These are phyloP conservation scores for Leucoraja ocellata DNA, from an alignment of 2,797 vertebrate genomes.

Conservation along the genomic window DNA sequence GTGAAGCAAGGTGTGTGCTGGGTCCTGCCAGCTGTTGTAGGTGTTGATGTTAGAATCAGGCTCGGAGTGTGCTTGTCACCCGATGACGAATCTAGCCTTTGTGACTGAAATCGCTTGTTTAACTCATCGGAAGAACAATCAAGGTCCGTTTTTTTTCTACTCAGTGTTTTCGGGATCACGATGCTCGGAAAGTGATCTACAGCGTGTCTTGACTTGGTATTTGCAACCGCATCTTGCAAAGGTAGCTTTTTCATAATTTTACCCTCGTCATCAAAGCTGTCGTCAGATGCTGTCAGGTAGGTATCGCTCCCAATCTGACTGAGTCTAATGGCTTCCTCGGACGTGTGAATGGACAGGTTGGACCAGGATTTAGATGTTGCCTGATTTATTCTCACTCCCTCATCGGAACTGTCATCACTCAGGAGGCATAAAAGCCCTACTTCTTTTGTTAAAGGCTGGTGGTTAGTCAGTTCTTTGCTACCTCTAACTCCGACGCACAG, in stretches of 20 bases:
- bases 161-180: constrained; percentile 51
- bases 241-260: constrained; percentile 55
- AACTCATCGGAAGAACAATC: constrained; percentile 79
- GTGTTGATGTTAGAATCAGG: constrained; percentile 66
- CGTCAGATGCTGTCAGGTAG: constrained; percentile 82
- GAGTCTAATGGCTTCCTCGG: constrained; percentile 64
- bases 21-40: constrained; percentile 55
- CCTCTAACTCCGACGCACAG: constrained; percentile 46
- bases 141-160: constrained; percentile 53
- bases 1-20: constrained; percentile 36
- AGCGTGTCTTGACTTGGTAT: neutral
- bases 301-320: constrained; percentile 72
- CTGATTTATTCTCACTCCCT: constrained; percentile 54
- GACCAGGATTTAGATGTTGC: constrained; percentile 59
- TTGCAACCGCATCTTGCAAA: neutral
- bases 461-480: constrained; percentile 47
- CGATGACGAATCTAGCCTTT: constrained; percentile 78
- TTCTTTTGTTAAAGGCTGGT: constrained; percentile 47
- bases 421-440: constrained; percentile 50
- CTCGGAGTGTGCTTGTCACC: constrained; percentile 75
- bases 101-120: constrained; percentile 79
- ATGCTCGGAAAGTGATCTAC: constrained; percentile 38
- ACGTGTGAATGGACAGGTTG: constrained; percentile 63
- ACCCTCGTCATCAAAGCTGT: constrained; percentile 84
- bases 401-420: constrained; percentile 68